These are phyloP conservation scores for Dreissena rostriformis DNA, from an alignment of 1,140 invertebrate genomes.

Conservation along the genomic window DNA sequence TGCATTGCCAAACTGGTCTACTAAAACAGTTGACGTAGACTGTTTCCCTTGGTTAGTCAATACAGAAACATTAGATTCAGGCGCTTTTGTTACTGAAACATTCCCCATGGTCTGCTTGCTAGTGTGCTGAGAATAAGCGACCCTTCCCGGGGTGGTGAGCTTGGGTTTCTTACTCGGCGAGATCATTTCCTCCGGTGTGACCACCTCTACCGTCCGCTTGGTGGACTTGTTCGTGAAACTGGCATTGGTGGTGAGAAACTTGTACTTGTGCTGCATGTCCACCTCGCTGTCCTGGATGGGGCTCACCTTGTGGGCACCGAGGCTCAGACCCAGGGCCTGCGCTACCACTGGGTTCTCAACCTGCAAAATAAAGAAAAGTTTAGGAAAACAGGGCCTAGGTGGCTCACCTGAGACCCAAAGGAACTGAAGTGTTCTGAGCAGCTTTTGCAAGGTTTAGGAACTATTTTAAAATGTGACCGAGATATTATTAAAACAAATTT, in stretches of 20 bases:
- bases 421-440: too few species aligned
- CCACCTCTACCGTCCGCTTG: constrained; percentile 66
- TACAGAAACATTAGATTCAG: too few species aligned
- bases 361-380: constrained; percentile 58
- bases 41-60: neutral
- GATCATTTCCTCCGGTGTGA: constrained; percentile 62
- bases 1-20: neutral
- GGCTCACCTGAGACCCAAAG: too few species aligned
- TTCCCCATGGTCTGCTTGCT: neutral
- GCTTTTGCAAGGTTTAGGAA: too few species aligned
- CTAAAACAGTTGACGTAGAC: neutral
- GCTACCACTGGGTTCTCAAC: constrained; percentile 65
- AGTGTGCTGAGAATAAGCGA: neutral
- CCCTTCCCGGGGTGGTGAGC: neutral
- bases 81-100: too few species aligned
- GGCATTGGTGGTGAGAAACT: constrained; percentile 63
- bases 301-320: constrained; percentile 66
- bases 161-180: constrained; percentile 56
- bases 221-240: constrained; percentile 44
- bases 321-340: constrained; percentile 64
- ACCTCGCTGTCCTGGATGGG: constrained; percentile 62
- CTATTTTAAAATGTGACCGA: too few species aligned
- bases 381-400: too few species aligned
- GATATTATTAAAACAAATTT: too few species aligned
- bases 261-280: constrained; percentile 64